Conservation (phyloP, 2,888 invertebrate genomes). For the Cetonia aurata region DNA sequence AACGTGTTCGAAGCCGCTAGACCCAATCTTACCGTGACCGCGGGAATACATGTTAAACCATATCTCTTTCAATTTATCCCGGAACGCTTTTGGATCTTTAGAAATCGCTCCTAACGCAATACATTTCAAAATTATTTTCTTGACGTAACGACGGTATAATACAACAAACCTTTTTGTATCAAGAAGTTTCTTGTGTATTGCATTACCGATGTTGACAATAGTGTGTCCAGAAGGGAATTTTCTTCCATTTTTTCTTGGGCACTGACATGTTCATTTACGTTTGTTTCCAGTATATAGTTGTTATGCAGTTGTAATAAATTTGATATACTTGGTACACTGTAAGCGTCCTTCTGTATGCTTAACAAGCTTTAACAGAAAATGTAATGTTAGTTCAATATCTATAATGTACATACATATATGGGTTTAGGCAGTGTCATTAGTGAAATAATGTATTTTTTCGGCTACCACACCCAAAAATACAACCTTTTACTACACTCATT, state of each 20-base stretch:
- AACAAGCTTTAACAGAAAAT: constrained; percentile 71
- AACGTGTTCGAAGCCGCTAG: constrained; percentile 93
- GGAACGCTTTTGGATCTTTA: constrained; percentile 77
- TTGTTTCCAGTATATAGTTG: constrained; percentile 85
- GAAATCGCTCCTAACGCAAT: constrained; percentile 70
- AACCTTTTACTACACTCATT: too few species aligned
- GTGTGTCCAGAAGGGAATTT: constrained; percentile 81
- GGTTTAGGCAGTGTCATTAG: constrained; percentile 19
- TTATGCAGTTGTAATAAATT: constrained; percentile 82
- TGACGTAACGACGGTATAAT: constrained; percentile 37
- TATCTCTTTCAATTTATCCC: constrained; percentile 78
- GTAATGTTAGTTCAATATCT: background rate
- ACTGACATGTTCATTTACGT: constrained; percentile 82
- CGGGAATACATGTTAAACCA: constrained; percentile 90
- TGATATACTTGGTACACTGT: constrained; percentile 79
- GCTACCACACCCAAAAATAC: too few species aligned
- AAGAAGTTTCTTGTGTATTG: constrained; percentile 77
- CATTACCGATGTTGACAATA: constrained; percentile 84
- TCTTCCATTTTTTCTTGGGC: constrained; percentile 83
- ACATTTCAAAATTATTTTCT: background rate
- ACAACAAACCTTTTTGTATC: constrained; percentile 68
- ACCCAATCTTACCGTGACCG: constrained; percentile 82
- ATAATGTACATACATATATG: background rate
- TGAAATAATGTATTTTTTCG: too few species aligned
- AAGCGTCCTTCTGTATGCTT: constrained; percentile 72